A percentile compares a stretch with the other conserved stretches of the same genome.
These are phyloP conservation scores for Artibeus jamaicensis DNA, from an alignment of 2,797 vertebrate genomes.

Conservation along the genomic window DNA sequence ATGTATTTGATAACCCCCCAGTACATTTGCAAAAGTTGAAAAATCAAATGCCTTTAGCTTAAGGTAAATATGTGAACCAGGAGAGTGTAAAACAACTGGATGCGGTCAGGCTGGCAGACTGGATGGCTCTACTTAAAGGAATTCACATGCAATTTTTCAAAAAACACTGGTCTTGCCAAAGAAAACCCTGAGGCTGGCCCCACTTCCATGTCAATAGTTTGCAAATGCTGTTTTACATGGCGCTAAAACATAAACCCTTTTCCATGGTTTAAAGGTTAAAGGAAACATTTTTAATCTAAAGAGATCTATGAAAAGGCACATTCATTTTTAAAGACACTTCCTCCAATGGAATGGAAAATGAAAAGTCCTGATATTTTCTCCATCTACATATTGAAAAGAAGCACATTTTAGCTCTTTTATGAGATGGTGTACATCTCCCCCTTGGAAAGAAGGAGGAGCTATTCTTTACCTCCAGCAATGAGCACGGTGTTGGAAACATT, in stretches of 20 bases:
- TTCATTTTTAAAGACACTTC: background rate
- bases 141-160: background rate
- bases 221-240: background rate
- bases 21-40: background rate
- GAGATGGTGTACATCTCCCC: background rate
- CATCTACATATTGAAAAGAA: background rate
- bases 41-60: background rate
- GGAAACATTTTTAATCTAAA: background rate
- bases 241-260: background rate
- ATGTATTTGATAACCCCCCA: background rate
- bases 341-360: background rate
- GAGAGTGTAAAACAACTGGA: background rate
- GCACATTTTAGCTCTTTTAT: background rate
- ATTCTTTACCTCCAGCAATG: background rate
- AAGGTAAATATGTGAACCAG: background rate
- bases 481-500: background rate
- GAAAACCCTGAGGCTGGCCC: background rate
- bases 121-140: background rate
- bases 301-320: background rate
- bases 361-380: background rate
- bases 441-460: background rate
- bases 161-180: slow-evolving; percentile 25
- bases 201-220: background rate
- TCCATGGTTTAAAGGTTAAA: background rate
- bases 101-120: background rate